A percentile compares a stretch with the other conserved stretches of the same genome.
Conservation (phyloP, 2,797 vertebrate species). For the Mergus octosetaceus region DNA sequence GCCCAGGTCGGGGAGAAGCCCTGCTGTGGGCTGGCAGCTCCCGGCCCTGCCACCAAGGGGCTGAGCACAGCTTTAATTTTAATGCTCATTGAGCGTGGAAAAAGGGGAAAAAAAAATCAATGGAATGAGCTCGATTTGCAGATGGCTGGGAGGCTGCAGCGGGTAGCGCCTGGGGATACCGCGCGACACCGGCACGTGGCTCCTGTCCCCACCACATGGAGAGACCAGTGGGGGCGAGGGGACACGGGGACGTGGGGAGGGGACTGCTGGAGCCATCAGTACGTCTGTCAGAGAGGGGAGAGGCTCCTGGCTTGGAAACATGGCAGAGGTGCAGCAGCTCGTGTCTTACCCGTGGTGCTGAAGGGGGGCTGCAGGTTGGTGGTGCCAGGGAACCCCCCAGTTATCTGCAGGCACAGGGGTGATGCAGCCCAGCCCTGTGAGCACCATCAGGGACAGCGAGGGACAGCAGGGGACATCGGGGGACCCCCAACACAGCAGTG, state of each 20-base stretch:
- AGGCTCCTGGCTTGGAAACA: too few species aligned
- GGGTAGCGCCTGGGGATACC: not conserved
- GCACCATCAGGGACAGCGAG: too few species aligned
- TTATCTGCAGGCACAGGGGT: too few species aligned
- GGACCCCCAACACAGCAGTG: not conserved
- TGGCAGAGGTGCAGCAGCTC: too few species aligned
- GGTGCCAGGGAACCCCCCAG: too few species aligned
- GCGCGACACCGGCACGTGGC: not conserved
- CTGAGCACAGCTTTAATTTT: constrained; percentile 35
- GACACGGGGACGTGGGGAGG: not conserved
- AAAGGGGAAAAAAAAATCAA: not conserved
- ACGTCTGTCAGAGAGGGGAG: too few species aligned
- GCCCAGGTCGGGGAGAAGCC: not conserved
- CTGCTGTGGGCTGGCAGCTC: not conserved
- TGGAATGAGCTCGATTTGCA: constrained; percentile 30
- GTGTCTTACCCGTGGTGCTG: too few species aligned
- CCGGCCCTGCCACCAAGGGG: not conserved
- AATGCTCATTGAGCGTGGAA: constrained; percentile 33
- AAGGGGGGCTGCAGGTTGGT: too few species aligned
- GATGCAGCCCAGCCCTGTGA: too few species aligned
- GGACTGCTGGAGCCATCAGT: too few species aligned
- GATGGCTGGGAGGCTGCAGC: not conserved
- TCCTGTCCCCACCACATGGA: not conserved
- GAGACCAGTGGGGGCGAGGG: not conserved
- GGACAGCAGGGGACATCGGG: too few species aligned